Conservation (phyloP, 2,888 invertebrate species). For the Aleiodes testaceus region DNA sequence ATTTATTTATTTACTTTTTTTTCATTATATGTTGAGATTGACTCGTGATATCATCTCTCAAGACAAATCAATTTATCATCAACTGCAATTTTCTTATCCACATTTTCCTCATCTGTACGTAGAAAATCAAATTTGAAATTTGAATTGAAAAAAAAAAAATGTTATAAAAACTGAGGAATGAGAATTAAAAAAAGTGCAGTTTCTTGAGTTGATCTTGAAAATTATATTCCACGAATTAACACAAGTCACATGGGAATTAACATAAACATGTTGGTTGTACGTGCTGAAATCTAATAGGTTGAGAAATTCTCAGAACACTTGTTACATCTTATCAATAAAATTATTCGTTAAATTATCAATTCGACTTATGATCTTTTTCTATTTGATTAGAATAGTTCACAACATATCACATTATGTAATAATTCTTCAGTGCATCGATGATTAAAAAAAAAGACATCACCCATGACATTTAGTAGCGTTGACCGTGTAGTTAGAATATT, state of each 20-base stretch:
- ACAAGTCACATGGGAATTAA: not conserved
- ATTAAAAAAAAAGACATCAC: not conserved
- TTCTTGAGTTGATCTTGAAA: slow-evolving; percentile 15
- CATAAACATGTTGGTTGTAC: not conserved
- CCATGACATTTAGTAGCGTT: slow-evolving; percentile 8
- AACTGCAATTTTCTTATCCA: not conserved
- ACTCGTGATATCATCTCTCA: not conserved
- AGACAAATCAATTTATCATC: not conserved
- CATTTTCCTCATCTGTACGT: slow-evolving; percentile 7
- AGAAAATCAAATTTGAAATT: slow-evolving; percentile 17
- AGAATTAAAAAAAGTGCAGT: too few relatives aligned
- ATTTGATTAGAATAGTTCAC: not conserved
- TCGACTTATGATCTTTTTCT: slow-evolving; percentile 22
- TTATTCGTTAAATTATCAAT: not conserved
- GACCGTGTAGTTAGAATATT: slow-evolving; percentile 12
- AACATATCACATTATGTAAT: not conserved
- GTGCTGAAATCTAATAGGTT: not conserved
- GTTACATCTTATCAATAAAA: slow-evolving; percentile 7
- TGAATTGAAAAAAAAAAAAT: too few relatives aligned
- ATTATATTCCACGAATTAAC: not conserved
- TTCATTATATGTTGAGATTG: not conserved
- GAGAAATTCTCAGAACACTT: slow-evolving; percentile 9
- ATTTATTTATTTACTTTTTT: too few relatives aligned
- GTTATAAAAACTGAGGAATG: too few relatives aligned
- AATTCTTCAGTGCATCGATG: not conserved